These are phyloP conservation scores for Stenodera caucasica DNA, from an alignment of 2,888 invertebrate genomes.

Conservation along the genomic window DNA sequence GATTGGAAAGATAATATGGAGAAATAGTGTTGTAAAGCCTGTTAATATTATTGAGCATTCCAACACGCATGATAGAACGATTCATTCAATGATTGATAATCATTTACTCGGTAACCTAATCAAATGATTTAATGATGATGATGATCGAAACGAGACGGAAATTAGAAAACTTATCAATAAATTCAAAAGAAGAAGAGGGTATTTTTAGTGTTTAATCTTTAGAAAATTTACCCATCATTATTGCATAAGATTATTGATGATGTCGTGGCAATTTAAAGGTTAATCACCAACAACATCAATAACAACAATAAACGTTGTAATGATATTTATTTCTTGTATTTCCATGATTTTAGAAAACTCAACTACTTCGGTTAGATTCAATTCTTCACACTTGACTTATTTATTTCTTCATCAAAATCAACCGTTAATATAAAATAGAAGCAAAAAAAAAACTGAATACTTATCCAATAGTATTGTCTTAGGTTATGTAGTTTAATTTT, in stretches of 20 bases:
- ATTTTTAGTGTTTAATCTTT: background rate
- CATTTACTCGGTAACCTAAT: constrained; percentile 1
- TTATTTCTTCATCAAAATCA: background rate
- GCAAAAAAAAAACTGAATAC: background rate
- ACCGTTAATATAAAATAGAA: constrained; percentile 1
- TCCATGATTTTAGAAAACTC: background rate
- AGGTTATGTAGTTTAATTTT: constrained; percentile 6
- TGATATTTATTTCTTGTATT: background rate
- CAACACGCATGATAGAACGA: constrained; percentile 12
- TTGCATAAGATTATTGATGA: constrained; percentile 3
- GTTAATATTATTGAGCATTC: constrained; percentile 9
- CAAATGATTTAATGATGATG: too few relatives aligned
- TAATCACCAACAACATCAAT: background rate
- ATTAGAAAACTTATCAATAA: background rate
- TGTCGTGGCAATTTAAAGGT: constrained; percentile 2
- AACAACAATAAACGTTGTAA: too few relatives aligned
- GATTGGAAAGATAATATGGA: constrained; percentile 1
- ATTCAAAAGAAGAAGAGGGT: background rate
- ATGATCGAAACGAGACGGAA: background rate
- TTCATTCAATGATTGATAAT: background rate
- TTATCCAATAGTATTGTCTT: background rate
- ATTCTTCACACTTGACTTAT: background rate
- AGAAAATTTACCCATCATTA: constrained; percentile 2
- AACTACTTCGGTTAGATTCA: background rate
- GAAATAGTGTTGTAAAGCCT: constrained; percentile 3